Conservation (phyloP, 2,113 vertebrate genomes). For the Callaeas wilsoni region DNA sequence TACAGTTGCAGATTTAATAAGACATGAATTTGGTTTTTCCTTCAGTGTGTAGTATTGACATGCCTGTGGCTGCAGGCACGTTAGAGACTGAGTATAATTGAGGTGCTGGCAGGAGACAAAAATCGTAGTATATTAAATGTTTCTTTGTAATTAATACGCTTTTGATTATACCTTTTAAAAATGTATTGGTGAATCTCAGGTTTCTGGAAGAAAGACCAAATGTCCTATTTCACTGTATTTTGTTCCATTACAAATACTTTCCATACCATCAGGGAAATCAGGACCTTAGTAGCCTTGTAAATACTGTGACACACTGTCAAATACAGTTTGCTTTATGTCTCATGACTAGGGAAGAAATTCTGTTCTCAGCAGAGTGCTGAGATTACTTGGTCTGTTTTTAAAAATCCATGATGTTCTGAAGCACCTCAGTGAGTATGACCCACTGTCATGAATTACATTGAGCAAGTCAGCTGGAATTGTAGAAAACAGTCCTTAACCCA, state of each 20-base stretch:
- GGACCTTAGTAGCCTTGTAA: neutral
- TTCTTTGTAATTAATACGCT: slow-evolving; percentile 60
- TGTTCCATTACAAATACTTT: neutral
- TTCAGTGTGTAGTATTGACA: slow-evolving; percentile 64
- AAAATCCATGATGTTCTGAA: neutral
- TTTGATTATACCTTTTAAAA: neutral
- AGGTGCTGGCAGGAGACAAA: slow-evolving; percentile 48
- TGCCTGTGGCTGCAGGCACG: slow-evolving; percentile 68
- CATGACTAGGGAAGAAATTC: neutral
- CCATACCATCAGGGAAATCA: neutral
- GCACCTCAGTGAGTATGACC: neutral
- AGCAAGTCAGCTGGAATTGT: neutral
- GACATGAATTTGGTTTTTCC: slow-evolving; percentile 35
- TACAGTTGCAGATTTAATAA: slow-evolving; percentile 71
- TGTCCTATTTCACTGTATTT: slow-evolving; percentile 14
- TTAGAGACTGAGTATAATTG: slow-evolving; percentile 39
- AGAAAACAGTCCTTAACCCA: neutral
- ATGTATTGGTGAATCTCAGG: neutral
- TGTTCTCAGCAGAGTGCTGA: neutral
- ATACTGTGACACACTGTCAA: neutral
- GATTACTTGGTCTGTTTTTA: neutral
- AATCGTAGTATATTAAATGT: slow-evolving; percentile 40
- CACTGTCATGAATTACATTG: neutral
- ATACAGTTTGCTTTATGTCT: neutral
- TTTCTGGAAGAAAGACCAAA: slow-evolving; percentile 39